phyloP scores from a whole-genome alignment of 2,113 vertebrate genomes.

The Galeopterus variegatus region DNA sequence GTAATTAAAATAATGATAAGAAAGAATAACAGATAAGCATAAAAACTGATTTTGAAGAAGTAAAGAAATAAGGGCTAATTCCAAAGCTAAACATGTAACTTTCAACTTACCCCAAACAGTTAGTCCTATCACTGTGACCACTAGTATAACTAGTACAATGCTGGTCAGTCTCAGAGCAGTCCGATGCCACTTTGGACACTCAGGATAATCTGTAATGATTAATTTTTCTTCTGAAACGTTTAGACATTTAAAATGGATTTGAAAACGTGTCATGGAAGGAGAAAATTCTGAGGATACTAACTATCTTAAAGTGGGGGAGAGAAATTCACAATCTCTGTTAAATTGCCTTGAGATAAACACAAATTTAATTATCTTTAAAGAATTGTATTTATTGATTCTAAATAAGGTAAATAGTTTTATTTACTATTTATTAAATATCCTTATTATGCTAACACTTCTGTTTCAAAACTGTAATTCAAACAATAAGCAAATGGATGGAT shows the following conservation, averaged over 20 bases:
- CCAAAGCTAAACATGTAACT: neutral
- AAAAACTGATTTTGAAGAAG: neutral
- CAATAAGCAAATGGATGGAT: neutral
- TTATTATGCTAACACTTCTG: neutral
- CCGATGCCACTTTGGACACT: constrained; percentile 61
- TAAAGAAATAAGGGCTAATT: neutral
- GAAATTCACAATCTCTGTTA: neutral
- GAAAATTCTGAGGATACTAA: neutral
- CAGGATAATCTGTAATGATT: constrained; percentile 51
- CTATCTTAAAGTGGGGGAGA: neutral
- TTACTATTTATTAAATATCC: neutral
- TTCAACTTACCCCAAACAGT: neutral
- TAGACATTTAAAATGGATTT: neutral
- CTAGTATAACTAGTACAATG: neutral
- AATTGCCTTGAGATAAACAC: neutral
- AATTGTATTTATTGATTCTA: neutral
- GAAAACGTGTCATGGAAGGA: neutral
- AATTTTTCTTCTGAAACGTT: constrained; percentile 6
- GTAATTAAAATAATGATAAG: neutral
- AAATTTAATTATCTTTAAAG: constrained; percentile 34
- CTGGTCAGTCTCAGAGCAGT: constrained; percentile 22
- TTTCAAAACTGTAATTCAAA: neutral
- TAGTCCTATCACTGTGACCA: constrained; percentile 40
- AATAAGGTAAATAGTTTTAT: neutral
- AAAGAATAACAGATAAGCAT: neutral